A percentile compares a stretch with the other conserved stretches of the same genome.
These are phyloP conservation scores for Sula dactylatra DNA, from an alignment of 2,113 vertebrate genomes.

Conservation along the genomic window DNA sequence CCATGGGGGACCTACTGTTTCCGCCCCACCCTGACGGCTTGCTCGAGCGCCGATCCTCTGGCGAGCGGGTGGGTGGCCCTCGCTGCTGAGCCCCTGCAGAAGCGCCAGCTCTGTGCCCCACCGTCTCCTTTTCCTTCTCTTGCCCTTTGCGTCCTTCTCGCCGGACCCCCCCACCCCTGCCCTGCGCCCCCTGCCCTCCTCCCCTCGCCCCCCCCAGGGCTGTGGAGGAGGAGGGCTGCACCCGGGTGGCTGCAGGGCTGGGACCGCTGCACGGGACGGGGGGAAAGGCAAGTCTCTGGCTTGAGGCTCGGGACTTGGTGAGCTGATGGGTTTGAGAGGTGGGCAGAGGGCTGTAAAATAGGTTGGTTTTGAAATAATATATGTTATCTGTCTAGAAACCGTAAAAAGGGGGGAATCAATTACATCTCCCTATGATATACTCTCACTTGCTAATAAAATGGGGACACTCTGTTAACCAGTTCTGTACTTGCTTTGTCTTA, in stretches of 20 bases:
- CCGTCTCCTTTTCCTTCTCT: slow-evolving; percentile 34
- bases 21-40: neutral
- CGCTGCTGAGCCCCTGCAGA: neutral
- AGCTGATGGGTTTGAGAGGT: slow-evolving; percentile 20
- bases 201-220: neutral
- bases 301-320: neutral
- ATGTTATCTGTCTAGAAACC: slow-evolving; percentile 61
- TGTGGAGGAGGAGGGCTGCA: neutral
- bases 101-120: neutral
- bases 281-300: neutral
- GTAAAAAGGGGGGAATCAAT: slow-evolving; percentile 47
- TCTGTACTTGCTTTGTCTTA: slow-evolving; percentile 76
- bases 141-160: neutral
- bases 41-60: neutral
- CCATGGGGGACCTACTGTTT: neutral
- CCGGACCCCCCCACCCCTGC: neutral
- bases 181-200: neutral
- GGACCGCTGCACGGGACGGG: neutral
- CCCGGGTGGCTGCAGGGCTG: neutral
- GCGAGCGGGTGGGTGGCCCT: neutral
- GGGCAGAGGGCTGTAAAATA: slow-evolving; percentile 58
- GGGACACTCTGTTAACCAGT: slow-evolving; percentile 68
- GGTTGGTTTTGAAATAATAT: slow-evolving; percentile 63
- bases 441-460: slow-evolving; percentile 77
- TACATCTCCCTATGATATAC: slow-evolving; percentile 71